phyloP scores from a whole-genome alignment of 1,140 invertebrate genomes.

The Meloidogyne hapla region DNA sequence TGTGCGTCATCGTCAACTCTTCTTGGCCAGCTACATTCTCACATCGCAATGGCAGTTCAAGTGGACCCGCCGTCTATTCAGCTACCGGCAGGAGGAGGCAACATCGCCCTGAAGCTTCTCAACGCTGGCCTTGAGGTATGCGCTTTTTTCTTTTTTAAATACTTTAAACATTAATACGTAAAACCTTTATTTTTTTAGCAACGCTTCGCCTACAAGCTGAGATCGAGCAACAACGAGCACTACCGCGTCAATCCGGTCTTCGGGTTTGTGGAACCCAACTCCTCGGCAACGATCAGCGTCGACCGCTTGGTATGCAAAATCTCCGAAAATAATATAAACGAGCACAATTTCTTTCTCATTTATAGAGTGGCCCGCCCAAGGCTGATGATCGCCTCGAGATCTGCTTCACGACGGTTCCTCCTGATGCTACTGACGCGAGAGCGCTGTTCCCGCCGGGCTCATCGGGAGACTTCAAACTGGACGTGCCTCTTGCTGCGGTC shows the following conservation, averaged over 20 bases:
- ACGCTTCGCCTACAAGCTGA: slow-evolving; percentile 57
- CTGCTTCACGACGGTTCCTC: slow-evolving; percentile 9
- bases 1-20: not conserved
- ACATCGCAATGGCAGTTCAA: not conserved
- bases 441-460: slow-evolving; percentile 9
- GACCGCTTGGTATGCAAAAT: slow-evolving; percentile 38
- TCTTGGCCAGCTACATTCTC: not conserved
- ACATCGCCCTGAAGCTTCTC: not conserved
- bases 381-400: not conserved
- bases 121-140: not conserved
- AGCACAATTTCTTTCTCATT: not conserved
- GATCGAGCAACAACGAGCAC: slow-evolving; percentile 57
- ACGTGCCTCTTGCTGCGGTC: not conserved
- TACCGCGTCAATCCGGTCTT: slow-evolving; percentile 56
- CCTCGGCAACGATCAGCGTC: slow-evolving; percentile 36
- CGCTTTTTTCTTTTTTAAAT: too few species aligned
- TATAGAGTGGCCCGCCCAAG: not conserved
- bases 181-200: not conserved
- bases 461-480: not conserved
- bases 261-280: slow-evolving; percentile 52
- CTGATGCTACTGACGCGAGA: slow-evolving; percentile 38
- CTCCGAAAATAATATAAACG: too few species aligned
- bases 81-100: not conserved
- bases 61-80: not conserved
- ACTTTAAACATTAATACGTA: too few species aligned